Conservation (phyloP, 2,113 vertebrate genomes). For the Mesembrinibis cayennensis region DNA sequence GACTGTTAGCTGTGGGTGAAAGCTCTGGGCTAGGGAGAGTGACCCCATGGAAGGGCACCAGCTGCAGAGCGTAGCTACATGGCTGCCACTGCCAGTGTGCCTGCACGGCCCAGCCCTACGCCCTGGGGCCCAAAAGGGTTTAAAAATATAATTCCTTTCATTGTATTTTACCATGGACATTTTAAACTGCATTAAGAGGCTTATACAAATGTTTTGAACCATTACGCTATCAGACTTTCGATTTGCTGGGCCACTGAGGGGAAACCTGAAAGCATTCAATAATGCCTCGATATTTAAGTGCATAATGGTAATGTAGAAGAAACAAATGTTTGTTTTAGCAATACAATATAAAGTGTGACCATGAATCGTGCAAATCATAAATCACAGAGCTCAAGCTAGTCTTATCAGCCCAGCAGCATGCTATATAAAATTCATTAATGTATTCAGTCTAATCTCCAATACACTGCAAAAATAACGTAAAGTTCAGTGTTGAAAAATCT, state of each 20-base stretch:
- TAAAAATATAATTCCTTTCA: not conserved
- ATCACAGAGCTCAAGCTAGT: not conserved
- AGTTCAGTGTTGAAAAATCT: not conserved
- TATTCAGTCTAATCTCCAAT: not conserved
- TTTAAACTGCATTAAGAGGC: conserved; percentile 49
- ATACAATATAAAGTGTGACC: not conserved
- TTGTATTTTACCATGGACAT: not conserved
- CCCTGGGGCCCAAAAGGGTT: not conserved
- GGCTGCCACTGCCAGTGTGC: not conserved
- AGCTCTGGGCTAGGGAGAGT: not conserved
- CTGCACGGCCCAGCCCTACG: rapidly evolving
- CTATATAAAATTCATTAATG: not conserved
- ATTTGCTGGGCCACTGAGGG: not conserved
- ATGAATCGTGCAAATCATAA: conserved; percentile 21
- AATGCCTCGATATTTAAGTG: conserved; percentile 54
- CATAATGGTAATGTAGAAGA: conserved; percentile 5
- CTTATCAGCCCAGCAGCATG: not conserved
- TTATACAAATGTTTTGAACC: conserved; percentile 6
- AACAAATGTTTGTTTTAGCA: conserved; percentile 48
- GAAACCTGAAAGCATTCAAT: conserved; percentile 60
- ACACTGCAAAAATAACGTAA: not conserved
- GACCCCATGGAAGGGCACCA: rapidly evolving
- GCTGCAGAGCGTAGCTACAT: rapidly evolving
- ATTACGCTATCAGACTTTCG: conserved; percentile 5
- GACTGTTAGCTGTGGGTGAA: not conserved